phyloP scores from a whole-genome alignment of 2,113 vertebrate species.

The Chinchilla lanigera region DNA sequence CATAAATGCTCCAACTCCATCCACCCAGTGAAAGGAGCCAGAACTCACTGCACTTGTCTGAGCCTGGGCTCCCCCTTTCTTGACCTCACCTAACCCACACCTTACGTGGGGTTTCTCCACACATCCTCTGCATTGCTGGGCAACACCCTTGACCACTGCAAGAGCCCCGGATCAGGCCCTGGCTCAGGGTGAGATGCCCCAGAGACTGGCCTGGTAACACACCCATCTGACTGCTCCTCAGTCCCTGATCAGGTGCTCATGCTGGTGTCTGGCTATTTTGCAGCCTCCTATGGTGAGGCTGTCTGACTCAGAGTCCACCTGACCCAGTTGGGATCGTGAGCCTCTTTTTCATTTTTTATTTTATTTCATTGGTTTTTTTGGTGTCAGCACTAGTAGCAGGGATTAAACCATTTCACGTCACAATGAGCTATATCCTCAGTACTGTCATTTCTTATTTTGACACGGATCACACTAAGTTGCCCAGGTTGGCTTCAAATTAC shows the following conservation, averaged over 20 bases:
- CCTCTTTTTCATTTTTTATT: not conserved
- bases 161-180: not conserved
- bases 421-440: not conserved
- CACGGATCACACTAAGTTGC: not conserved
- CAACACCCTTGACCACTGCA: not conserved
- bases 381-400: not conserved
- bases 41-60: not conserved
- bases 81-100: not conserved
- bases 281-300: not conserved
- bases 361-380: not conserved
- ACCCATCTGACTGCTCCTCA: not conserved
- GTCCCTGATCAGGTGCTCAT: not conserved
- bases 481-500: not conserved
- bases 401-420: not conserved
- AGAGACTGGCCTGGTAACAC: not conserved
- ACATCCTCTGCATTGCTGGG: not conserved
- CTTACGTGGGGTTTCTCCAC: not conserved
- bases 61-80: not conserved
- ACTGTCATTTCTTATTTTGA: not conserved
- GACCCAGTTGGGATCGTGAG: not conserved
- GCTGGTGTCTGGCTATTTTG: accelerated
- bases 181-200: not conserved
- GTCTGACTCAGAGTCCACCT: not conserved
- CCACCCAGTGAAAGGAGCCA: not conserved
- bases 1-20: not conserved